Evolutionary conservation across 2,888 invertebrate genomes (phyloP).

Genomic region (Polymixis flavicincta): DNA sequence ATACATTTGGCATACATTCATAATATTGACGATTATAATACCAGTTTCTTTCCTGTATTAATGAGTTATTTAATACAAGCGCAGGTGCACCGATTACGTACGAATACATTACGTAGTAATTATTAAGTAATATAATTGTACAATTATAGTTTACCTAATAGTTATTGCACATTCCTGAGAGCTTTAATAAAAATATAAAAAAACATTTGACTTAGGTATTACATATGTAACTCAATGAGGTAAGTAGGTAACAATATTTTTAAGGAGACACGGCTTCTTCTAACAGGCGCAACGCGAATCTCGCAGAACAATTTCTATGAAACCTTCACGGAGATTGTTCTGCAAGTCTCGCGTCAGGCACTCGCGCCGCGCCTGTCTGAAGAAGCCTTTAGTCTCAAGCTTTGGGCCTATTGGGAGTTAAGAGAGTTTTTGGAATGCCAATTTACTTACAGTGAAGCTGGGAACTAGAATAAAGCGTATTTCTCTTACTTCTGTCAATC

Average conservation of each 20-base stretch:
- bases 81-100: conserved; percentile 14
- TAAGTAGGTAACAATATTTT: neutral
- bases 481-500: neutral
- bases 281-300: too few species aligned
- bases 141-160: neutral
- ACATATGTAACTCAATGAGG: too few species aligned
- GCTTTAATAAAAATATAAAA: neutral
- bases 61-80: conserved; percentile 17
- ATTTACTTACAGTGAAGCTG: neutral
- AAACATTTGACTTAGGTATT: too few species aligned
- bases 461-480: neutral
- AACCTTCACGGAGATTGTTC: too few species aligned
- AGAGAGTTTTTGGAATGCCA: neutral
- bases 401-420: neutral
- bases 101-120: neutral
- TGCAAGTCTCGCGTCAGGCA: too few species aligned
- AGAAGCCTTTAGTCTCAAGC: neutral
- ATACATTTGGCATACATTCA: neutral
- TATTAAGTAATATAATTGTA: conserved; percentile 1
- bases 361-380: too few species aligned
- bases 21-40: conserved; percentile 20
- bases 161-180: neutral
- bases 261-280: neutral
- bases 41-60: neutral
- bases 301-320: too few species aligned